Percentiles rank a stretch among this genome's conserved stretches.
Conservation (phyloP, 1,140 invertebrate genomes). For the Panagrolaimus sp. region DNA sequence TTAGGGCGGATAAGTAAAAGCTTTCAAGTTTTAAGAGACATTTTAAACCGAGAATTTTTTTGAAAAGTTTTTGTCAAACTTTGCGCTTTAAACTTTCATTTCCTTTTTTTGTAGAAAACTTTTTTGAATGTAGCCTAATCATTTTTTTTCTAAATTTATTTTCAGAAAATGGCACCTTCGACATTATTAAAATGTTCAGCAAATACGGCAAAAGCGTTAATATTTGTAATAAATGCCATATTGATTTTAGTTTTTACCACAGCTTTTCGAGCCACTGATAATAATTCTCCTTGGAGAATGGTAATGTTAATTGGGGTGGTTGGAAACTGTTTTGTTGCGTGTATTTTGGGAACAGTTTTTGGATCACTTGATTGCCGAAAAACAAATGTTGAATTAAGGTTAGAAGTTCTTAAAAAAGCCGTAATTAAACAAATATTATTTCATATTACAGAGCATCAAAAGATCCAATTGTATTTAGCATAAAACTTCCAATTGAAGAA, state of each 20-base stretch:
- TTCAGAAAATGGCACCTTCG: too few relatives aligned
- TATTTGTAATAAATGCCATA: conserved; percentile 1
- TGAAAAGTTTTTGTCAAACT: too few relatives aligned
- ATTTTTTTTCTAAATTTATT: too few relatives aligned
- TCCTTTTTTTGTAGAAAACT: too few relatives aligned
- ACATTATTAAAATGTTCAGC: conserved; percentile 8
- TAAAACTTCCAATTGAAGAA: conserved; percentile 9
- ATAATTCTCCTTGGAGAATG: neutral
- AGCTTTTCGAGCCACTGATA: neutral
- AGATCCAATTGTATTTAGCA: conserved; percentile 2
- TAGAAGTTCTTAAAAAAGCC: neutral
- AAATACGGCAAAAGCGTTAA: neutral
- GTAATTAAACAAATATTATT: neutral
- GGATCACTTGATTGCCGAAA: conserved; percentile 17
- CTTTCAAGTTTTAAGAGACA: too few relatives aligned
- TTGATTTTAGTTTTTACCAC: neutral
- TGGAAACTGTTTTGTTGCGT: neutral
- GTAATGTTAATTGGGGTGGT: neutral
- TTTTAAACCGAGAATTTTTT: too few relatives aligned
- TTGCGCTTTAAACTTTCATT: too few relatives aligned
- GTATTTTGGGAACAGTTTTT: conserved; percentile 6
- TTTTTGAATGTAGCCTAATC: too few relatives aligned
- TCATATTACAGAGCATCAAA: neutral
- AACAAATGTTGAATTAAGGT: conserved; percentile 13
- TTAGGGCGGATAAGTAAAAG: too few relatives aligned